Evolutionary conservation across 2,113 vertebrate species (phyloP).

Genomic region (Nothobranchius furzeri): DNA sequence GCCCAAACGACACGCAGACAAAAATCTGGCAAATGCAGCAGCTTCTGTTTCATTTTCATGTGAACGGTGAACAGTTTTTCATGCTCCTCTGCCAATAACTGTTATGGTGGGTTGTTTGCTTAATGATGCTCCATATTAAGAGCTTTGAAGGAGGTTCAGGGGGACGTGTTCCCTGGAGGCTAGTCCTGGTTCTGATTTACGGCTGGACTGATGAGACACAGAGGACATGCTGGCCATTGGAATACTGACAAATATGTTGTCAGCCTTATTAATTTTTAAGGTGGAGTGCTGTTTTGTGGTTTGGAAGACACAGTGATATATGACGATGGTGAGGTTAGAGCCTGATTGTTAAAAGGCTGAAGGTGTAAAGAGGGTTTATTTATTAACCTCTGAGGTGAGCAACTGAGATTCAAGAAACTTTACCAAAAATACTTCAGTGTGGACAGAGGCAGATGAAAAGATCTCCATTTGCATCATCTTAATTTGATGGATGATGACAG

Average conservation of each 20-base stretch:
- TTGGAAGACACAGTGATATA: slow-evolving; percentile 62
- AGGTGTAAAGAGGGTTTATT: slow-evolving; percentile 32
- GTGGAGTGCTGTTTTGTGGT: slow-evolving; percentile 62
- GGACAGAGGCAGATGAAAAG: neutral
- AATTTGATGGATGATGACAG: neutral
- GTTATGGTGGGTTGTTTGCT: slow-evolving; percentile 66
- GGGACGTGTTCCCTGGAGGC: slow-evolving; percentile 61
- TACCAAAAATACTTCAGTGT: neutral
- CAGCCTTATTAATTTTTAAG: slow-evolving; percentile 75
- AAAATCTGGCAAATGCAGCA: slow-evolving; percentile 34
- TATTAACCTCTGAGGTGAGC: slow-evolving; percentile 24
- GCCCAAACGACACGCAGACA: slow-evolving; percentile 77
- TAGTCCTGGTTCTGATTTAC: slow-evolving; percentile 71
- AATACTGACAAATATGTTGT: slow-evolving; percentile 69
- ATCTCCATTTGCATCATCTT: no score
- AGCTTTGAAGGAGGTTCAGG: slow-evolving; percentile 67
- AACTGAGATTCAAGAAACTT: slow-evolving; percentile 6
- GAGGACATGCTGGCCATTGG: slow-evolving; percentile 67
- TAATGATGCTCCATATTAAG: slow-evolving; percentile 67
- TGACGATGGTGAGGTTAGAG: slow-evolving; percentile 29
- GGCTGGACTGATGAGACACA: slow-evolving; percentile 71
- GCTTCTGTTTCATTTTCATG: slow-evolving; percentile 46
- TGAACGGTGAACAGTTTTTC: slow-evolving; percentile 53
- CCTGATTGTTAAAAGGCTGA: slow-evolving; percentile 56
- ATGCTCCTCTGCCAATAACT: slow-evolving; percentile 60